phyloP scores from a whole-genome alignment of 2,888 invertebrate species.

The Prenolepis imparis region DNA sequence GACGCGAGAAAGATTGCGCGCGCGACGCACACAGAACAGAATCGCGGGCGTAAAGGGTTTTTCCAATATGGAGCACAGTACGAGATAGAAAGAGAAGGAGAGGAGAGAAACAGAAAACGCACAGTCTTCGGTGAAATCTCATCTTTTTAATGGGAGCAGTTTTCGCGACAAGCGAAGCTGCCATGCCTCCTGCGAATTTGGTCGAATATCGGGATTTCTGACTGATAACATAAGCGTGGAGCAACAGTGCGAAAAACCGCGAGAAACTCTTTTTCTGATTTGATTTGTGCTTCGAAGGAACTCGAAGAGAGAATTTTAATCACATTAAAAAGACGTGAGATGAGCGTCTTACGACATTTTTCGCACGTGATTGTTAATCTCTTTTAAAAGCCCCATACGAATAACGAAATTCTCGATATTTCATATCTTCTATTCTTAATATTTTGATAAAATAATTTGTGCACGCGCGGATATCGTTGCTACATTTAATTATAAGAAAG shows the following conservation, averaged over 20 bases:
- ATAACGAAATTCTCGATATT: not conserved
- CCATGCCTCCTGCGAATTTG: slow-evolving; percentile 70
- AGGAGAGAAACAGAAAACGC: slow-evolving; percentile 31
- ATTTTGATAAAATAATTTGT: not conserved
- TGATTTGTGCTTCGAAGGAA: slow-evolving; percentile 47
- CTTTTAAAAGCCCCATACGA: not conserved
- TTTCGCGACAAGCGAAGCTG: slow-evolving; percentile 70
- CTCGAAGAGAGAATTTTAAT: slow-evolving; percentile 69
- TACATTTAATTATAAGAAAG: not conserved
- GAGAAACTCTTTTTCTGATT: slow-evolving; percentile 23
- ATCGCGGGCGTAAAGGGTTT: slow-evolving; percentile 33
- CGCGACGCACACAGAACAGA: slow-evolving; percentile 51
- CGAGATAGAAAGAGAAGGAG: not conserved
- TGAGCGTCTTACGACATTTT: not conserved
- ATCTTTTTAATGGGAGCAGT: slow-evolving; percentile 76
- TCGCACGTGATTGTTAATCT: slow-evolving; percentile 10
- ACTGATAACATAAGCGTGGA: slow-evolving; percentile 65
- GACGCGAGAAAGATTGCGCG: slow-evolving; percentile 57
- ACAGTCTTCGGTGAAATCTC: slow-evolving; percentile 74
- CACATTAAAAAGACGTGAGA: slow-evolving; percentile 56
- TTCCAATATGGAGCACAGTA: not conserved
- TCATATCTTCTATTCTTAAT: not conserved
- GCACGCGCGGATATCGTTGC: not conserved
- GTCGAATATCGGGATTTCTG: slow-evolving; percentile 76
- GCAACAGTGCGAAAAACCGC: slow-evolving; percentile 61